Conservation (phyloP, 2,113 vertebrate genomes). For the Ameiurus melas region DNA sequence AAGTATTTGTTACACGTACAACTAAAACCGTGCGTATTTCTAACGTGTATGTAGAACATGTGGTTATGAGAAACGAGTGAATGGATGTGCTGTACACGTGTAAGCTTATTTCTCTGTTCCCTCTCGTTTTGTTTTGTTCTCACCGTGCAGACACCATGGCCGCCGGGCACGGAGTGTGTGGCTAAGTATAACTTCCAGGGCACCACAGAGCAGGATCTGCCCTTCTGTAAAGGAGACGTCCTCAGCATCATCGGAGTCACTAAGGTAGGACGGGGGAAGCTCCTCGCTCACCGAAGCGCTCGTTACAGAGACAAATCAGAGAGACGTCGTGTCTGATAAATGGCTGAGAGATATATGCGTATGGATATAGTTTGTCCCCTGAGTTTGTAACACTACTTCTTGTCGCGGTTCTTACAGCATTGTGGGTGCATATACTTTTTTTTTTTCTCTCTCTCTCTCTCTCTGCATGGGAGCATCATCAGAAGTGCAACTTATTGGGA, state of each 20-base stretch:
- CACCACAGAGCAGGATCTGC: conserved; percentile 89
- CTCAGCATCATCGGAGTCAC: conserved; percentile 91
- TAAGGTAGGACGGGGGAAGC: conserved; percentile 74
- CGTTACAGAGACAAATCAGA: background rate
- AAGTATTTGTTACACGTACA: too few species aligned
- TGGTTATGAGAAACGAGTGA: too few species aligned
- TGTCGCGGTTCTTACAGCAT: background rate
- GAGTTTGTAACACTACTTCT: background rate
- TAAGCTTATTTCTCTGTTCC: background rate
- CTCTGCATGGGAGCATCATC: background rate
- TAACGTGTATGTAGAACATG: background rate
- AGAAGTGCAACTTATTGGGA: background rate
- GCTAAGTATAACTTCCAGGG: conserved; percentile 95
- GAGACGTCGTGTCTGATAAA: too few species aligned
- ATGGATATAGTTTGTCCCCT: background rate
- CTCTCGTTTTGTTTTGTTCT: background rate
- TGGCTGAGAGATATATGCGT: too few species aligned
- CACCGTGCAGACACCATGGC: conserved; percentile 74
- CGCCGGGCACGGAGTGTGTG: conserved; percentile 92
- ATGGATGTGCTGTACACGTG: background rate
- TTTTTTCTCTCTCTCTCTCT: background rate
- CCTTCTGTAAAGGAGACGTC: conserved; percentile 94
- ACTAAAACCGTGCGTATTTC: background rate
- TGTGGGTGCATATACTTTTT: background rate
- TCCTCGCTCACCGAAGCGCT: background rate